Percentiles rank a stretch among this genome's conserved stretches.
phyloP scores from a whole-genome alignment of 2,888 invertebrate species.

The Lochmaea capreae region DNA sequence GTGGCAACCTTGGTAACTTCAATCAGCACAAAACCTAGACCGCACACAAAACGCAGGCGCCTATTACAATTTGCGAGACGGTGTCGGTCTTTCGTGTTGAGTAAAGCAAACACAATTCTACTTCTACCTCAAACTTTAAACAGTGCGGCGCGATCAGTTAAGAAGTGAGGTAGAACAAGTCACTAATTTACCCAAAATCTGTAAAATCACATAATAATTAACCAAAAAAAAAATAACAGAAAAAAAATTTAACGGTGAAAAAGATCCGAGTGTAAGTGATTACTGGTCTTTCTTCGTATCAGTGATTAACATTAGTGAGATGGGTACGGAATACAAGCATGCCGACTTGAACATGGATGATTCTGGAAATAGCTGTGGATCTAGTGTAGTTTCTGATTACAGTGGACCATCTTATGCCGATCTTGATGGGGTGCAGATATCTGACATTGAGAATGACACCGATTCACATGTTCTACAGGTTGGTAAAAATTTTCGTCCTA shows the following conservation, averaged over 20 bases:
- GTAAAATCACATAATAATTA: slow-evolving; percentile 3
- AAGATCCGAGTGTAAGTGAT: slow-evolving; percentile 11
- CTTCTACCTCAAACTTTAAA: slow-evolving; percentile 35
- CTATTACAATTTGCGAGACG: slow-evolving; percentile 38
- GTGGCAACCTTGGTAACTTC: slow-evolving; percentile 25
- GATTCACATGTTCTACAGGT: slow-evolving; percentile 63
- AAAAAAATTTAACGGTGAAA: background rate
- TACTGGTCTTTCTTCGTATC: slow-evolving; percentile 18
- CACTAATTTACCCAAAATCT: slow-evolving; percentile 5
- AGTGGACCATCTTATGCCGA: slow-evolving; percentile 68
- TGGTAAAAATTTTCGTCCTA: slow-evolving; percentile 41
- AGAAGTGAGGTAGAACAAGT: slow-evolving; percentile 40
- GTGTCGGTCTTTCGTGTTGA: slow-evolving; percentile 25
- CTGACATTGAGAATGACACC: slow-evolving; percentile 67
- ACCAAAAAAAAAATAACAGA: background rate
- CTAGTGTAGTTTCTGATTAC: slow-evolving; percentile 64
- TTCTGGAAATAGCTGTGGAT: slow-evolving; percentile 66
- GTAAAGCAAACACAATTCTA: slow-evolving; percentile 31
- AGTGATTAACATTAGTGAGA: slow-evolving; percentile 49
- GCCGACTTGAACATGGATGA: slow-evolving; percentile 63
- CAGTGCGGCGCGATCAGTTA: slow-evolving; percentile 48
- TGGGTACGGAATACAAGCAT: slow-evolving; percentile 63
- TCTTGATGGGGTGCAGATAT: slow-evolving; percentile 70
- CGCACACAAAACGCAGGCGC: slow-evolving; percentile 34
- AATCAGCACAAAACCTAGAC: slow-evolving; percentile 25